Base-by-base conservation (phyloP, 2,888 invertebrate species). In the Linyphia triangularis region DNA sequence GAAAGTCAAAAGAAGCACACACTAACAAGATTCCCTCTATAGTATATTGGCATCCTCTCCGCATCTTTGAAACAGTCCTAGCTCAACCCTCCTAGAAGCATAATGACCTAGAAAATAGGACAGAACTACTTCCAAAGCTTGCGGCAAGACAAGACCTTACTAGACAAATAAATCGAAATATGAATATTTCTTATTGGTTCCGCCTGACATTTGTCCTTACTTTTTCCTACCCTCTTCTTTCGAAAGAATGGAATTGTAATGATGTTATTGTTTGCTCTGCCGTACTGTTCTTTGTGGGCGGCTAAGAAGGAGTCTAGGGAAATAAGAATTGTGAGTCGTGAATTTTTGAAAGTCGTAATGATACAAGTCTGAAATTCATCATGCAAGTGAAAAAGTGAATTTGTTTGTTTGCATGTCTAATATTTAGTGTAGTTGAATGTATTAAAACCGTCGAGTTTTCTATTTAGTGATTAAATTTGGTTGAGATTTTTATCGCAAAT, bases 231-330 rank as follows among this genome's bases (percentile, higher is more conserved):
- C n/a, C 24, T 3, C 22, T 19, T 28, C 22, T 33, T 63, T 24
- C 63, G 16, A 13, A 61, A 33, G 37, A 51, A 13, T 22, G 69
- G 57, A 33, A 22, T 70, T 30, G 67, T 70, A 81, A 81, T 81
- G 70, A 81, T 81, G 81, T 70, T 81, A 81, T 81, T 81, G 70
- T 81, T 81, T 81, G 59, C 37, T 70, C 40, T 70, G 33, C 30
- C 59, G 24, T 10, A 59, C 16, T 9, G 43, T 3, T 13, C 13
- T n/a, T 43, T 79, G 33, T 10, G 81, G 37, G 24, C 4, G 9
- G 24, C 37, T 16, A 63, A 77, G 22, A 63, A 22, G 63, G 7
- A 51, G 24, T 13, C 13, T 13, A 16, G n/a, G 51, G 28, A 51
- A 59, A 30, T 73, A 59, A 57, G 28, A 59, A 57, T 73, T 30